Conservation (phyloP, 2,888 invertebrate species). For the Ditula angustiorana region DNA sequence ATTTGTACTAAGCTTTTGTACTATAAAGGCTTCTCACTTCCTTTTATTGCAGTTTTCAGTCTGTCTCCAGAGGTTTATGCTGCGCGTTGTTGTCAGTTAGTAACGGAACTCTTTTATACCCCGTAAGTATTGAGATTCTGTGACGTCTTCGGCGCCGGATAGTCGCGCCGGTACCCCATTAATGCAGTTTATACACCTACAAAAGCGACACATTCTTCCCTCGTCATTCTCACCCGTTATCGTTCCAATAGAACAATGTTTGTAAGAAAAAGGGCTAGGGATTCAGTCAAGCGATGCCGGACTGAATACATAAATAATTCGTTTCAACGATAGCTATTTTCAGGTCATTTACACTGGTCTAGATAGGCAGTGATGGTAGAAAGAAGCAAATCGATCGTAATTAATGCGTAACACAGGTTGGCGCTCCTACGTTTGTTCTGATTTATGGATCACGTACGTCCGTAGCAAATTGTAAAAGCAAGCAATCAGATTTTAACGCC, state of each 20-base stretch:
- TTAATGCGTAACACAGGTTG: constrained; percentile 18
- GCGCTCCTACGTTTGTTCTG: constrained; percentile 13
- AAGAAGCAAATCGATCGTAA: constrained; percentile 19
- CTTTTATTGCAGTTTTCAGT: no score
- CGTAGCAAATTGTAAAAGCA: no score
- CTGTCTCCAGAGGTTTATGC: neutral
- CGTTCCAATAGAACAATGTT: neutral
- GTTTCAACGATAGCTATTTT: neutral
- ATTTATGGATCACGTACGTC: no score
- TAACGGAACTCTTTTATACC: no score
- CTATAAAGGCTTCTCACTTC: no score
- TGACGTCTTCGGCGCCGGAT: constrained; percentile 53
- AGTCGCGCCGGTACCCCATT: constrained; percentile 61
- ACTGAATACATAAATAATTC: neutral
- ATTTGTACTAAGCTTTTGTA: no score
- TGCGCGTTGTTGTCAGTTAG: no score
- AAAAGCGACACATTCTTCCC: constrained; percentile 45
- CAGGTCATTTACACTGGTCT: neutral
- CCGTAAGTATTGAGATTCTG: no score
- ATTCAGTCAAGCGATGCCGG: neutral
- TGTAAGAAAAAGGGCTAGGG: neutral
- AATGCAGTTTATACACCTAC: constrained; percentile 72
- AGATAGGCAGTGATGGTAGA: no score
- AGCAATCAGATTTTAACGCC: no score
- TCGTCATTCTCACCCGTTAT: neutral